Percentiles rank a stretch among this genome's conserved stretches.
These are phyloP conservation scores for Rhopalosiphum maidis DNA, from an alignment of 1,140 invertebrate species.

Conservation along the genomic window DNA sequence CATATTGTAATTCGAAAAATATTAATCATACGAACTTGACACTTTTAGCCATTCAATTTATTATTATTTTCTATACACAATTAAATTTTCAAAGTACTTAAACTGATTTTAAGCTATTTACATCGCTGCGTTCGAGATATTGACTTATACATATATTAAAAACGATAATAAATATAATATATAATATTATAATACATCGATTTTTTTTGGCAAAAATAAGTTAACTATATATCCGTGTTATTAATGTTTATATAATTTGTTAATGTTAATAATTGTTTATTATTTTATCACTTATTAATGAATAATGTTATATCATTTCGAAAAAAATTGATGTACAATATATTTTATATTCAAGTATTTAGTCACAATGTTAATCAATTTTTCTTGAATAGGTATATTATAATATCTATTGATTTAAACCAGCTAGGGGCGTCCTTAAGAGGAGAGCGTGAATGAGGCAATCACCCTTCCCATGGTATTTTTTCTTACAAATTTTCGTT, in stretches of 20 bases:
- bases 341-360: too few species aligned
- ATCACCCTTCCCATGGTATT: too few species aligned
- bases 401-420: background rate
- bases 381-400: background rate
- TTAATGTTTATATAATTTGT: background rate
- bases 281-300: too few species aligned
- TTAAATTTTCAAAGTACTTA: background rate
- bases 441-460: too few species aligned
- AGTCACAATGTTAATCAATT: background rate
- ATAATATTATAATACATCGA: background rate
- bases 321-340: too few species aligned
- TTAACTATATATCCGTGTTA: background rate
- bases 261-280: too few species aligned
- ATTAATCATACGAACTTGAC: too few species aligned
- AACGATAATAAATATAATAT: background rate
- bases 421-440: too few species aligned
- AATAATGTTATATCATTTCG: too few species aligned
- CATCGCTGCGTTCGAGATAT: background rate
- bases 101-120: background rate
- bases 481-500: too few species aligned
- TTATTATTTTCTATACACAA: background rate
- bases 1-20: too few species aligned
- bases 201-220: too few species aligned
- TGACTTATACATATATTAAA: background rate
- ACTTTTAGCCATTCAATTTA: background rate